Conservation (phyloP, 2,113 vertebrate genomes). For the Mastomys coucha region DNA sequence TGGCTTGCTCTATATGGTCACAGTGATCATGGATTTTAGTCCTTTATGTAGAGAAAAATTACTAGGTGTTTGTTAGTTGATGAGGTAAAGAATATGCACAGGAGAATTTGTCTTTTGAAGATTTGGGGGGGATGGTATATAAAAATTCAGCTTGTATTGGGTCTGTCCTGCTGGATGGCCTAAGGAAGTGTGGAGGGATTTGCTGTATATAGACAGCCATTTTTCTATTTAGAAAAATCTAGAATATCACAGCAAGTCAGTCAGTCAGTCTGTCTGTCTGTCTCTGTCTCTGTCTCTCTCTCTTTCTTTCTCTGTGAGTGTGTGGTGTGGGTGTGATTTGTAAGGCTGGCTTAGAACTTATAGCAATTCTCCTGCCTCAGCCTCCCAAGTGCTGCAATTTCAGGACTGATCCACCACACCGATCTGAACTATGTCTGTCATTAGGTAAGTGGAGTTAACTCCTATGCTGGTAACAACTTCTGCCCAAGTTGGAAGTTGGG, state of each 20-base stretch:
- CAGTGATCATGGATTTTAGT: not conserved
- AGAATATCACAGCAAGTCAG: not conserved
- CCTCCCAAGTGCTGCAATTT: not conserved
- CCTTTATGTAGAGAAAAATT: conserved; percentile 39
- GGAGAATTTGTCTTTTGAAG: conserved; percentile 8
- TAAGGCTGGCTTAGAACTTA: not conserved
- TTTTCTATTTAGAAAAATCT: conserved; percentile 45
- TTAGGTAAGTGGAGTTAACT: not conserved
- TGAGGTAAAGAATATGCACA: not conserved
- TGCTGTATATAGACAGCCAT: not conserved
- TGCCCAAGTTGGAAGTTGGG: not conserved
- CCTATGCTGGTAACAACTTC: not conserved
- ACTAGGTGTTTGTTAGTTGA: conserved; percentile 12
- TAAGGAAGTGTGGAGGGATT: not conserved
- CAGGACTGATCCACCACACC: no score
- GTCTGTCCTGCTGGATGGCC: not conserved
- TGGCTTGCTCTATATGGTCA: not conserved
- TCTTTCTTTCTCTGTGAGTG: not conserved
- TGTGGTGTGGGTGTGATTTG: not conserved
- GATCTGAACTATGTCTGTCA: not conserved
- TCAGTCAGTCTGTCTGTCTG: no score
- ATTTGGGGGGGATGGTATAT: not conserved
- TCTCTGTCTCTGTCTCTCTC: no score
- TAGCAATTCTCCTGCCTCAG: not conserved
- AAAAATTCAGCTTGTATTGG: not conserved